These are phyloP conservation scores for Zosterops hypoxanthus DNA, from an alignment of 2,113 vertebrate genomes.

Conservation along the genomic window DNA sequence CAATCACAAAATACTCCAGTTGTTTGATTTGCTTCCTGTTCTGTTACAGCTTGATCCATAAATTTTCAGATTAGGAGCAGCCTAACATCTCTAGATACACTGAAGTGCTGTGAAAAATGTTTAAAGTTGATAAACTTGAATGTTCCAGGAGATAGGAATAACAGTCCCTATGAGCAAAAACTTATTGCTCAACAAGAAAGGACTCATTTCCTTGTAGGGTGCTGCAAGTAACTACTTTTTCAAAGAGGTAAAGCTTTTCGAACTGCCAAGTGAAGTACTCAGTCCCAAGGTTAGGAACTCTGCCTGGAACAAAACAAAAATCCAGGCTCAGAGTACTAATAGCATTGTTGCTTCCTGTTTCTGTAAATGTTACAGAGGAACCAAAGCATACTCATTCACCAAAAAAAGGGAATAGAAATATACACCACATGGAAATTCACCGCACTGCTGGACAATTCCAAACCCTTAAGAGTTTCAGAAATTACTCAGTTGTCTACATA, in stretches of 20 bases:
- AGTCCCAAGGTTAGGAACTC: background rate
- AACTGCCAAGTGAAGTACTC: slow-evolving; percentile 26
- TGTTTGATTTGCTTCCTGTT: background rate
- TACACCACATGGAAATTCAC: slow-evolving; percentile 26
- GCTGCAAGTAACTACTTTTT: background rate
- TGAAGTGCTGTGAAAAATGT: background rate
- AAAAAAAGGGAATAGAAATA: slow-evolving; percentile 38
- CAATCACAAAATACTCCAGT: background rate
- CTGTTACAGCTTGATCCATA: background rate
- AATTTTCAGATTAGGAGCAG: background rate
- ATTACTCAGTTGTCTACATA: slow-evolving; percentile 31
- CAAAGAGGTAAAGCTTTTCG: slow-evolving; percentile 38
- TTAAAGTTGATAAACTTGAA: background rate
- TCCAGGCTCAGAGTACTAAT: slow-evolving; percentile 53
- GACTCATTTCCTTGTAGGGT: slow-evolving; percentile 44
- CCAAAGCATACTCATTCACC: slow-evolving; percentile 43
- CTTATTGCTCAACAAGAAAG: slow-evolving; percentile 2
- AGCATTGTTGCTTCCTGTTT: slow-evolving; percentile 65
- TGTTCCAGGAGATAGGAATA: background rate
- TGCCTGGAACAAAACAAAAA: slow-evolving; percentile 29
- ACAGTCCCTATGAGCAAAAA: background rate
- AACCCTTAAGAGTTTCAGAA: slow-evolving; percentile 31
- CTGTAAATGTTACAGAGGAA: slow-evolving; percentile 46
- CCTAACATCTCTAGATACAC: background rate
- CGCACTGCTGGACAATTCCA: slow-evolving; percentile 36